phyloP scores from a whole-genome alignment of 2,797 vertebrate species.

The Liasis olivaceus region DNA sequence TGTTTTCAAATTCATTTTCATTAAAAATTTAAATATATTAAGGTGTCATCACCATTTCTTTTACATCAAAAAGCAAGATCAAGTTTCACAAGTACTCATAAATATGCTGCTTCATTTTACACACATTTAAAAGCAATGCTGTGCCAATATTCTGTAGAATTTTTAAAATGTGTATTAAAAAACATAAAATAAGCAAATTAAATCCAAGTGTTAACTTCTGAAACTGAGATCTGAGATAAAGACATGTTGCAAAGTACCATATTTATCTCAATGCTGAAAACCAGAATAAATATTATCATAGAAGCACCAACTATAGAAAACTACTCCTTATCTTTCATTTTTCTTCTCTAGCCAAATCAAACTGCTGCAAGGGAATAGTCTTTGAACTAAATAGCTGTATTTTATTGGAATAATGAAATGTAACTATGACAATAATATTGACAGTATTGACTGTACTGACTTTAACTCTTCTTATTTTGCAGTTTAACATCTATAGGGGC shows the following conservation, averaged over 20 bases:
- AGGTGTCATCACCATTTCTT: neutral
- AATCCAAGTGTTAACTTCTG: neutral
- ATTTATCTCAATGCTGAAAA: neutral
- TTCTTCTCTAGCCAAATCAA: neutral
- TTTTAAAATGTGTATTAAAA: neutral
- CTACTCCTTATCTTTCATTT: neutral
- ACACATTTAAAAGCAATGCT: neutral
- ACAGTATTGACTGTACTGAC: neutral
- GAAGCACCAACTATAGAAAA: neutral
- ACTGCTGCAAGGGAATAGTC: neutral
- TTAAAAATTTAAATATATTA: neutral
- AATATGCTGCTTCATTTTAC: neutral
- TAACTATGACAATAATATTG: neutral
- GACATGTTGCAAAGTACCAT: neutral
- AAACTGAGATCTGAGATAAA: neutral
- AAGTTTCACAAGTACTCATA: neutral
- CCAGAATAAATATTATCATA: neutral
- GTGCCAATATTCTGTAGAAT: neutral
- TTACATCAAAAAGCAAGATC: neutral
- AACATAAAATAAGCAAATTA: neutral
- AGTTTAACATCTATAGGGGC: neutral
- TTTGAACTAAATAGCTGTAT: neutral
- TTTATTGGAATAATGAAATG: neutral
- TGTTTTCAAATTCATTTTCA: neutral
- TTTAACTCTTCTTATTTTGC: neutral